Evolutionary conservation across 1,140 invertebrate species (phyloP).

Genomic region (Lasioglossum baleicum): DNA sequence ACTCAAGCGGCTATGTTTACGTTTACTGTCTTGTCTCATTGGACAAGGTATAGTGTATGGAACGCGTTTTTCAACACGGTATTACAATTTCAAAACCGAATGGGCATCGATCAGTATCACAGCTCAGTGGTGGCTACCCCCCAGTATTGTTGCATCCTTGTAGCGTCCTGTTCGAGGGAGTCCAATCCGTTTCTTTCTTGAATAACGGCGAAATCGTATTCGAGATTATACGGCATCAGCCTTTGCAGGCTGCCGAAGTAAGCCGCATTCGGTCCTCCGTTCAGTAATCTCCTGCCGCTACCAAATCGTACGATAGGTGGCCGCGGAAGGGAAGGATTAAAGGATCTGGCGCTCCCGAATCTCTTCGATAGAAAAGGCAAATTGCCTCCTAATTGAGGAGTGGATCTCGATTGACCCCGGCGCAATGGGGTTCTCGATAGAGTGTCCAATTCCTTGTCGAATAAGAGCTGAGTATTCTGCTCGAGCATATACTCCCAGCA

Average conservation of each 20-base stretch:
- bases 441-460: conserved; percentile 93
- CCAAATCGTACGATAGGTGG: conserved; percentile 74
- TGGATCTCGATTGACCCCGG: conserved; percentile 77
- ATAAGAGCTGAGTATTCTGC: conserved; percentile 92
- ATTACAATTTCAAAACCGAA: not conserved
- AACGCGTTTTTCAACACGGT: not conserved
- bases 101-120: conserved; percentile 69
- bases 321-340: conserved; percentile 80
- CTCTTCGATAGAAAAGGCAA: conserved; percentile 85
- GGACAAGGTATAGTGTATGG: not conserved
- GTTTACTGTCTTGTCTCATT: too few relatives aligned
- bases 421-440: conserved; percentile 82
- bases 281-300: conserved; percentile 79
- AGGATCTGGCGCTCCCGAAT: conserved; percentile 89
- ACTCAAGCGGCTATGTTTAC: too few relatives aligned
- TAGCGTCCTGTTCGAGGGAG: conserved; percentile 86
- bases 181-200: conserved; percentile 86
- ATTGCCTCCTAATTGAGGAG: conserved; percentile 72
- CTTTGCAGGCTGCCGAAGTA: conserved; percentile 92
- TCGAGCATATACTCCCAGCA: conserved; percentile 96
- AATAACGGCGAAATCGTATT: conserved; percentile 91
- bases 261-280: conserved; percentile 89
- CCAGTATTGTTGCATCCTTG: conserved; percentile 92
- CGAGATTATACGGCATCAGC: conserved; percentile 91
- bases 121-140: conserved; percentile 91